Conservation (phyloP, 2,113 vertebrate genomes). For the Salvelinus fontinalis region DNA sequence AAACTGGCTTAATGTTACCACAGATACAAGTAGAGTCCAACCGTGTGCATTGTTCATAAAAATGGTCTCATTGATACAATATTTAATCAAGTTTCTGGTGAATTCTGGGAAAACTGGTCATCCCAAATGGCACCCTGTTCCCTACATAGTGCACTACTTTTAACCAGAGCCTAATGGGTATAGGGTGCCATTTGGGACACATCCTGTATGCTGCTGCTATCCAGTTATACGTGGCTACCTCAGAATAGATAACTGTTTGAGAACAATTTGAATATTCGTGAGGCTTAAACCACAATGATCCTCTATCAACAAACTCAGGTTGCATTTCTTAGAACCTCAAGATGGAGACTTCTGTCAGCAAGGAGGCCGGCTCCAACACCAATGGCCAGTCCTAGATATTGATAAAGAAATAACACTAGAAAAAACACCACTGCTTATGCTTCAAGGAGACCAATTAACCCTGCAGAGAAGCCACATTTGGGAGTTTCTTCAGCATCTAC, state of each 20-base stretch:
- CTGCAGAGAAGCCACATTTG: neutral
- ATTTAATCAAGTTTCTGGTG: conserved; percentile 26
- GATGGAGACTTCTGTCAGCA: neutral
- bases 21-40: neutral
- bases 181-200: neutral
- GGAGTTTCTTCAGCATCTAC: conserved; percentile 2
- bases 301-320: conserved; percentile 24
- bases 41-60: neutral
- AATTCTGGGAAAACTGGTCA: conserved; percentile 29
- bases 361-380: neutral
- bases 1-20: neutral
- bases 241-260: conserved; percentile 25
- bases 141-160: no score
- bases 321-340: neutral
- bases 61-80: neutral
- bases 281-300: conserved; percentile 41
- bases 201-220: conserved; percentile 19
- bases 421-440: neutral
- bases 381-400: neutral
- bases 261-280: conserved; percentile 31
- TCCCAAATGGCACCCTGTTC: no score
- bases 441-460: neutral
- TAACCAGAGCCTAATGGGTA: neutral
- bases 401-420: neutral
- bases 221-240: conserved; percentile 28